These are phyloP conservation scores for Drosophila trapezifrons DNA, from an alignment of 1,140 invertebrate genomes.

Conservation along the genomic window DNA sequence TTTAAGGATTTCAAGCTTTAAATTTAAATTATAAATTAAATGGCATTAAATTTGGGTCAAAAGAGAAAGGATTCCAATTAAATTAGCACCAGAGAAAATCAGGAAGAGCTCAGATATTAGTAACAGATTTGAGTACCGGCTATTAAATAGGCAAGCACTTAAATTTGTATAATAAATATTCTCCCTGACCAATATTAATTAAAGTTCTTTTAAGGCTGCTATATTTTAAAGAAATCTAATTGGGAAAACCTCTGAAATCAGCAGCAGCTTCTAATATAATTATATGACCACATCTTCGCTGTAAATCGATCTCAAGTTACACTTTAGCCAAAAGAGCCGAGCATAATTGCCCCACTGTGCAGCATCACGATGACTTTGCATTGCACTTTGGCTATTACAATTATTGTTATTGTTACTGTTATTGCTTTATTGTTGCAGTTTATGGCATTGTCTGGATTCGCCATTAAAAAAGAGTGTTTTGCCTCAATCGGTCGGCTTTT, in stretches of 20 bases:
- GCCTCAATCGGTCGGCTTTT: conserved; percentile 6
- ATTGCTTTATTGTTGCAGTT: conserved; percentile 57
- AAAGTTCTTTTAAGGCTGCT: no score
- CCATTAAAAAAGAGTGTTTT: conserved; percentile 35
- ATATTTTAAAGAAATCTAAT: background rate
- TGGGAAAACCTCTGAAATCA: background rate
- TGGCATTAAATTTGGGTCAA: background rate
- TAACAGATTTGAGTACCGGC: background rate
- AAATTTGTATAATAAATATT: background rate
- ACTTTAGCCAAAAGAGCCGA: background rate
- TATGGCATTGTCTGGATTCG: conserved; percentile 52
- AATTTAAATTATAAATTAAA: no score
- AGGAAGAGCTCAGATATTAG: background rate
- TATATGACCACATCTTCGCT: background rate
- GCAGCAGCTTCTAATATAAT: no score
- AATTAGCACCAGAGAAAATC: background rate
- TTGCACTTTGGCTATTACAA: conserved; percentile 54
- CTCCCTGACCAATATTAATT: background rate
- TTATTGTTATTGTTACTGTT: conserved; percentile 54
- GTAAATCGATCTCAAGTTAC: background rate
- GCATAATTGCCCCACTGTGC: conserved; percentile 3
- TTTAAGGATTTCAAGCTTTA: background rate
- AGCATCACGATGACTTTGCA: conserved; percentile 38
- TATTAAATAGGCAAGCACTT: background rate
- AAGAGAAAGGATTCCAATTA: background rate